phyloP scores from a whole-genome alignment of 2,113 vertebrate species.

The Piliocolobus tephrosceles region DNA sequence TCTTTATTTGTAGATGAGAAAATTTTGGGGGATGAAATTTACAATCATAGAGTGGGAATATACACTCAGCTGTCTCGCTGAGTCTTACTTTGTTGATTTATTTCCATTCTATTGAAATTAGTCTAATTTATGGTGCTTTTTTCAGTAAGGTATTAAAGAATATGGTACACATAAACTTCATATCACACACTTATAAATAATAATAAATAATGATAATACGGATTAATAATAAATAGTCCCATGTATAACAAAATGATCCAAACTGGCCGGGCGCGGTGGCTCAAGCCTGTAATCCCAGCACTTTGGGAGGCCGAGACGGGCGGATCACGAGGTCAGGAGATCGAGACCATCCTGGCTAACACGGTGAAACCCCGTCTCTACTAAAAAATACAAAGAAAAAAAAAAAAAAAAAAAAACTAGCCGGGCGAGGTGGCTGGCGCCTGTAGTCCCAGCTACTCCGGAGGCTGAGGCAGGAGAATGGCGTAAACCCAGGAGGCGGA shows the following conservation, averaged over 20 bases:
- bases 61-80: not conserved
- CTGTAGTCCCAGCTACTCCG: no score
- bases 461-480: no score
- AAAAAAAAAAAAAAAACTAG: no score
- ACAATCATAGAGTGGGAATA: not conserved
- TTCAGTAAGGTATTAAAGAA: not conserved
- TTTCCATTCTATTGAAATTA: not conserved
- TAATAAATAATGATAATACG: not conserved
- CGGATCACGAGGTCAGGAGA: no score
- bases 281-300: no score
- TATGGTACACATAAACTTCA: not conserved
- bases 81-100: not conserved
- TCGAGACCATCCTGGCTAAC: no score
- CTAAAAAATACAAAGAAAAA: no score
- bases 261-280: no score
- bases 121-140: not conserved
- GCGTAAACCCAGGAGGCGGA: no score
- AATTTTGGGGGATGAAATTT: not conserved
- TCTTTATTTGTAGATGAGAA: not conserved
- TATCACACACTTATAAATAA: not conserved
- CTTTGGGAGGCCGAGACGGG: no score
- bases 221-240: not conserved
- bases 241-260: not conserved
- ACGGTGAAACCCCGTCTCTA: no score
- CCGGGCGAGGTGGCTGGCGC: no score